These are phyloP conservation scores for Ascaphus truei DNA, from an alignment of 2,113 vertebrate species.

Conservation along the genomic window DNA sequence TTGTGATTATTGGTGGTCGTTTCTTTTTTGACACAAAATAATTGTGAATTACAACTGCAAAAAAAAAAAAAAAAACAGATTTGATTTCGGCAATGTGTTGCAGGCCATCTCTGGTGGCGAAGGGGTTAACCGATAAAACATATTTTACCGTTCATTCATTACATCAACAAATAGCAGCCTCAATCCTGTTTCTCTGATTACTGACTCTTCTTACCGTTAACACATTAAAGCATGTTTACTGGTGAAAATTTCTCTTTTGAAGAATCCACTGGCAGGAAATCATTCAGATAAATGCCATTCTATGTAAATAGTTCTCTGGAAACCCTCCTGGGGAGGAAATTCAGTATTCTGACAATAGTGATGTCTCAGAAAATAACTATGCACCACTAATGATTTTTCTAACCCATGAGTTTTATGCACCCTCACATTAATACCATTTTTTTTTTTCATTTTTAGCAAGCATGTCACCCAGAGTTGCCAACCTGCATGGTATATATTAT, in stretches of 20 bases:
- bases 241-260: conserved; percentile 3
- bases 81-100: no score
- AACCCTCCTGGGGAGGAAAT: conserved; percentile 17
- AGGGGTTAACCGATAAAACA: background rate
- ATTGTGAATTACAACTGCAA: no score
- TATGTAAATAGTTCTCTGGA: conserved; percentile 12
- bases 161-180: background rate
- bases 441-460: no score
- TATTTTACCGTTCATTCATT: no score
- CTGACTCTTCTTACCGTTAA: background rate
- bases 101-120: no score
- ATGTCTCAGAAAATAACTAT: conserved; percentile 20
- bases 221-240: background rate
- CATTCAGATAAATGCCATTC: conserved; percentile 9
- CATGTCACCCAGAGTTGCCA: no score
- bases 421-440: no score
- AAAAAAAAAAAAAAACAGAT: no score
- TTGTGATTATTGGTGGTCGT: no score
- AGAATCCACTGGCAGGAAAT: conserved; percentile 3
- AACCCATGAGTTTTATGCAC: background rate
- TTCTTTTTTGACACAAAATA: no score
- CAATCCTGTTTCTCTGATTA: background rate
- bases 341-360: conserved; percentile 14
- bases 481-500: no score
- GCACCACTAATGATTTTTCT: conserved; percentile 12